phyloP scores from a whole-genome alignment of 2,888 invertebrate genomes.

The Cephus spinipes region DNA sequence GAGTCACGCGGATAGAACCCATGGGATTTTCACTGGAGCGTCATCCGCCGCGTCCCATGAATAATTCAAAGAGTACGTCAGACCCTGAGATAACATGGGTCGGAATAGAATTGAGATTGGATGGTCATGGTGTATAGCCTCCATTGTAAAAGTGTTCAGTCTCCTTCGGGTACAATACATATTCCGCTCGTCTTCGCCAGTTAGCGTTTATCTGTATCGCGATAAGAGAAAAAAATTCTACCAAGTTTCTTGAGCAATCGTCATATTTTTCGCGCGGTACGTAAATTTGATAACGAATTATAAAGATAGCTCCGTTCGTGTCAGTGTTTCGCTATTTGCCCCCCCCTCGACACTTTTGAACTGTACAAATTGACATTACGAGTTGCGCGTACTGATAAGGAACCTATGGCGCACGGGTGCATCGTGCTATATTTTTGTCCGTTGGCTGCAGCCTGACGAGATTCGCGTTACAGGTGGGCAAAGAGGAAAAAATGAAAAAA shows the following conservation, averaged over 20 bases:
- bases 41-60: not conserved
- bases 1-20: not conserved
- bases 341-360: not conserved
- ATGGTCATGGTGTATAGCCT: not conserved
- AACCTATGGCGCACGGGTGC: not conserved
- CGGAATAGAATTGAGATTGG: not conserved
- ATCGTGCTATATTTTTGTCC: not conserved
- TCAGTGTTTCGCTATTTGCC: not conserved
- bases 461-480: not conserved
- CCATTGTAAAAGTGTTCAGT: not conserved
- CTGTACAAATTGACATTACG: conserved; percentile 44
- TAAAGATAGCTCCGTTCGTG: not conserved
- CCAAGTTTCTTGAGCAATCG: not conserved
- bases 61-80: not conserved
- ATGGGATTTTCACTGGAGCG: not conserved
- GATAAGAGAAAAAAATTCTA: not conserved
- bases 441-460: not conserved
- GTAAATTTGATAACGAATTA: not conserved
- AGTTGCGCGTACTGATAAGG: conserved; percentile 35
- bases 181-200: not conserved
- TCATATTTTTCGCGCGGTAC: not conserved
- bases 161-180: not conserved
- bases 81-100: not conserved
- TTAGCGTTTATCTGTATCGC: not conserved
- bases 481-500: not conserved